Conservation (phyloP, 2,888 invertebrate species). For the Caprella mutica region DNA sequence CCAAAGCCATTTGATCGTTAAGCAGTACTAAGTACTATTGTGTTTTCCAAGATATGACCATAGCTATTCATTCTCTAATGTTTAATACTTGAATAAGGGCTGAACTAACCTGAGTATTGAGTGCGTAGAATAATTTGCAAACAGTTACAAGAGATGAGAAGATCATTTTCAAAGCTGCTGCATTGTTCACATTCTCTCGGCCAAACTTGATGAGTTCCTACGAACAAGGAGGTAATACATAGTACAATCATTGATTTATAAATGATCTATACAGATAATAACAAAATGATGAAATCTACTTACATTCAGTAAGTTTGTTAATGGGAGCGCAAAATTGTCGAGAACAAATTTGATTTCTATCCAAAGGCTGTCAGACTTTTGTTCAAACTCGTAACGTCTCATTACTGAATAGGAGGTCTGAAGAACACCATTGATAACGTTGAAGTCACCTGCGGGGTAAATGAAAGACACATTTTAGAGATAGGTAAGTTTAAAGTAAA, state of each 20-base stretch:
- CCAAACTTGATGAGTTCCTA: constrained; percentile 45
- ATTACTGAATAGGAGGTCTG: constrained; percentile 93
- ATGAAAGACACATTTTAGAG: too few relatives aligned
- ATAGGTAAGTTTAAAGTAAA: neutral
- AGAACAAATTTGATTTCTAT: constrained; percentile 92
- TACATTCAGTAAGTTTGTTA: constrained; percentile 81
- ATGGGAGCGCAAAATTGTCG: constrained; percentile 80
- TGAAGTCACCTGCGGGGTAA: constrained; percentile 67
- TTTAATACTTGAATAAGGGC: too few relatives aligned
- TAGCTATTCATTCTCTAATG: too few relatives aligned
- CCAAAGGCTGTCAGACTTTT: constrained; percentile 90
- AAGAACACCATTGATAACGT: constrained; percentile 85
- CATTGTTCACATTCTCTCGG: constrained; percentile 63
- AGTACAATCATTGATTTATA: neutral
- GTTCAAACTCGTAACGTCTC: constrained; percentile 88
- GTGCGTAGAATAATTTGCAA: constrained; percentile 89
- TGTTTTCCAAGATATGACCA: too few relatives aligned
- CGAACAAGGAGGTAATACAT: too few relatives aligned
- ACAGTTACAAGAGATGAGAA: constrained; percentile 78
- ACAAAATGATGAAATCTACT: constrained; percentile 34
- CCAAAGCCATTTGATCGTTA: too few relatives aligned
- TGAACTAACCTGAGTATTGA: constrained; percentile 74
- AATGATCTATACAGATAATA: neutral
- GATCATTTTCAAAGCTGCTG: constrained; percentile 68
- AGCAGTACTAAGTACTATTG: too few relatives aligned